Evolutionary conservation across 1,140 invertebrate genomes (phyloP).

Genomic region (Drosophila seguyi): DNA sequence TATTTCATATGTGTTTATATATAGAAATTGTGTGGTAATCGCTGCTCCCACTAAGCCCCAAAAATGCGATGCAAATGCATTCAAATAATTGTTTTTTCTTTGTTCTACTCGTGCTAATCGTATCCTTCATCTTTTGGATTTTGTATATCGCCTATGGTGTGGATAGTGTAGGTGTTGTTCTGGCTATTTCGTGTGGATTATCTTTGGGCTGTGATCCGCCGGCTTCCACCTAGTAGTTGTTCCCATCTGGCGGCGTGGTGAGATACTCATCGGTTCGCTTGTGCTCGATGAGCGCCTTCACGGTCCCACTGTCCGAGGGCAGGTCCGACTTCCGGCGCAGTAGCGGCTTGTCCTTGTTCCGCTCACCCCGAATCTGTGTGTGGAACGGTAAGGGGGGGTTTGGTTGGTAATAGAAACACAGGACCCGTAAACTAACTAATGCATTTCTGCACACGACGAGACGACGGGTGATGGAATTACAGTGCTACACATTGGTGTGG

Average conservation of each 20-base stretch:
- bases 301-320: conserved; percentile 95
- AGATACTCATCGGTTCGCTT: conserved; percentile 94
- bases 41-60: conserved; percentile 15
- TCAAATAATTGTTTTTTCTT: conserved; percentile 6
- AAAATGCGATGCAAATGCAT: conserved; percentile 35
- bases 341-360: conserved; percentile 93
- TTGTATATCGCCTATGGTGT: conserved; percentile 20
- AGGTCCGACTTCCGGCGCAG: conserved; percentile 97
- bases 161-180: conserved; percentile 14
- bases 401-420: conserved; percentile 54
- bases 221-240: conserved; percentile 55
- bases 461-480: conserved; percentile 20
- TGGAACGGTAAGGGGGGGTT: conserved; percentile 53
- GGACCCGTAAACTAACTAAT: conserved; percentile 23
- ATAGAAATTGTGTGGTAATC: conserved; percentile 32
- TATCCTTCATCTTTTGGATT: conserved; percentile 11
- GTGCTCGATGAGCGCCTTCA: conserved; percentile 95
- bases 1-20: conserved; percentile 49
- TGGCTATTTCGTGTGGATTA: conserved; percentile 10
- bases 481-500: conserved; percentile 9
- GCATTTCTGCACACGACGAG: conserved; percentile 11
- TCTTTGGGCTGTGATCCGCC: neutral
- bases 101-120: conserved; percentile 23
- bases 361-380: conserved; percentile 80
- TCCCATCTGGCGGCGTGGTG: conserved; percentile 90